Percentiles rank a stretch among this genome's conserved stretches.
Evolutionary conservation across 2,113 vertebrate species (phyloP).

Genomic region (Syngnathoides biaculeatus): DNA sequence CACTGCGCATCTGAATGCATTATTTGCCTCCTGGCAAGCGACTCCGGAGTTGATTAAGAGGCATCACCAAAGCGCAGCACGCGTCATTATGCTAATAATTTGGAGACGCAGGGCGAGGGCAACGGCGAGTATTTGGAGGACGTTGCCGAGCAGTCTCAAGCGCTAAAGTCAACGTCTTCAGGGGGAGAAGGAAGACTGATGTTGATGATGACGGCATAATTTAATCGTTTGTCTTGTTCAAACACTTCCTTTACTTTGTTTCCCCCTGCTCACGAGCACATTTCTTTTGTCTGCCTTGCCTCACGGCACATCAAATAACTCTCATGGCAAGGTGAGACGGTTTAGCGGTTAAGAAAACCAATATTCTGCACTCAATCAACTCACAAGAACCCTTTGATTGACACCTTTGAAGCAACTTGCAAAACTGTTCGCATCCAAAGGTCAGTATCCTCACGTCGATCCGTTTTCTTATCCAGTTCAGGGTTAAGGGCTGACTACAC

Average conservation of each 20-base stretch:
- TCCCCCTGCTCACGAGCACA: slow-evolving; percentile 40
- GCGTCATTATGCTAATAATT: slow-evolving; percentile 73
- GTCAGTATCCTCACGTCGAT: no score
- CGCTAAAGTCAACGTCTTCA: slow-evolving; percentile 43
- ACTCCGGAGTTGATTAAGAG: slow-evolving; percentile 71
- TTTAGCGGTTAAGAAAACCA: slow-evolving; percentile 43
- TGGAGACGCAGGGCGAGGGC: slow-evolving; percentile 48
- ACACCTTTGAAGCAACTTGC: slow-evolving; percentile 8
- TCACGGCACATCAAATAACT: slow-evolving; percentile 36
- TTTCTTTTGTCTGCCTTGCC: slow-evolving; percentile 28
- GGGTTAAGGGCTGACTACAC: no score
- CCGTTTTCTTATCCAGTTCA: no score
- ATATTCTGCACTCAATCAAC: slow-evolving; percentile 39
- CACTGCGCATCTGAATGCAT: slow-evolving; percentile 65
- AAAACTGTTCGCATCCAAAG: neutral
- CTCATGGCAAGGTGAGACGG: slow-evolving; percentile 50
- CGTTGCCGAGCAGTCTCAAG: slow-evolving; percentile 23
- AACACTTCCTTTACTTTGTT: slow-evolving; percentile 20
- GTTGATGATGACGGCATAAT: slow-evolving; percentile 44
- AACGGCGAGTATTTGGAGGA: slow-evolving; percentile 48
- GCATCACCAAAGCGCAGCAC: slow-evolving; percentile 61
- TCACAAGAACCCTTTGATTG: slow-evolving; percentile 12
- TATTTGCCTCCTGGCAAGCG: slow-evolving; percentile 59
- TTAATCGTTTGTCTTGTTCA: slow-evolving; percentile 46
- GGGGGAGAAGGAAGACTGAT: slow-evolving; percentile 28